Evolutionary conservation across 2,797 vertebrate genomes (phyloP).

Genomic region (Amniataba percoides): DNA sequence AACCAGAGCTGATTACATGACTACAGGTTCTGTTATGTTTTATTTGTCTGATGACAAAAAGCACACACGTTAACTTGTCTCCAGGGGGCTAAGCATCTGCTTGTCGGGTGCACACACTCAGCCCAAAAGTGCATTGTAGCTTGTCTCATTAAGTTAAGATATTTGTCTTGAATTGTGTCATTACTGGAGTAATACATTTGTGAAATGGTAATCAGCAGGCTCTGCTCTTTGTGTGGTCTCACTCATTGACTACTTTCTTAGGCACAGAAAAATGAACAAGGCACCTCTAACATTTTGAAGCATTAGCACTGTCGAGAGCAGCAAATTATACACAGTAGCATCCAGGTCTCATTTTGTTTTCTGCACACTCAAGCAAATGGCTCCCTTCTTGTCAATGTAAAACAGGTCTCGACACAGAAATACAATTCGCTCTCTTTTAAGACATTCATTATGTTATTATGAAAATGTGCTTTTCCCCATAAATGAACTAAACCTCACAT

Average conservation of each 20-base stretch:
- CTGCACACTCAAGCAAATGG: conserved; percentile 64
- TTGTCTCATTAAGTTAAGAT: conserved; percentile 69
- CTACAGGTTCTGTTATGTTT: conserved; percentile 59
- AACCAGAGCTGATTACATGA: conserved; percentile 62
- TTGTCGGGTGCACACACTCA: conserved; percentile 65
- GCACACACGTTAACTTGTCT: conserved; percentile 62
- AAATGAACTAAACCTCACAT: conserved; percentile 76
- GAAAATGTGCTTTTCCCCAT: conserved; percentile 85
- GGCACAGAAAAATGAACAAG: conserved; percentile 88
- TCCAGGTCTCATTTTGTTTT: conserved; percentile 73
- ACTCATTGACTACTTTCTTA: conserved; percentile 79
- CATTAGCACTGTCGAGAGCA: conserved; percentile 84
- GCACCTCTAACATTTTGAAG: conserved; percentile 87
- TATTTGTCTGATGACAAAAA: conserved; percentile 60
- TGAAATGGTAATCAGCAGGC: conserved; percentile 72
- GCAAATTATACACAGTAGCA: conserved; percentile 84
- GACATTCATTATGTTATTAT: conserved; percentile 78
- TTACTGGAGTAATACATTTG: conserved; percentile 69
- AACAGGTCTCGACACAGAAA: conserved; percentile 70
- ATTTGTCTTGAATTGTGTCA: conserved; percentile 66
- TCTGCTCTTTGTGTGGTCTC: conserved; percentile 69
- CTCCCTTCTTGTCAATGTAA: conserved; percentile 72
- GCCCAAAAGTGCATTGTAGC: conserved; percentile 83
- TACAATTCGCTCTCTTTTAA: conserved; percentile 70
- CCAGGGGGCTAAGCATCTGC: conserved; percentile 66